Conservation (phyloP, 2,797 vertebrate species). For the Cygnus olor region DNA sequence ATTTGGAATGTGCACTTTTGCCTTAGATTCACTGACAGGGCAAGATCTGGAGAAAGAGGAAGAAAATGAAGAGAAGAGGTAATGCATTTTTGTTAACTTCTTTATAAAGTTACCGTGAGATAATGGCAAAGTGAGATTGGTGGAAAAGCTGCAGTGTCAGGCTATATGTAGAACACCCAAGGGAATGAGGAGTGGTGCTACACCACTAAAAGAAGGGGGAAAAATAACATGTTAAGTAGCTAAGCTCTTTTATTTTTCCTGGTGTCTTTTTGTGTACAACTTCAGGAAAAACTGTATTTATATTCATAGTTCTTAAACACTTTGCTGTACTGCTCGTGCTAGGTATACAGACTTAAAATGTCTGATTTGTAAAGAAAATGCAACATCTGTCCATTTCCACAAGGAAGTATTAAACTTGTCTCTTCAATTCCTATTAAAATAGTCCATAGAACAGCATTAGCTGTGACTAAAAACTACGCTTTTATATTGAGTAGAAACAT, state of each 20-base stretch:
- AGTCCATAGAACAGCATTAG: background rate
- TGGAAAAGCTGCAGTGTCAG: background rate
- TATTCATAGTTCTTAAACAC: background rate
- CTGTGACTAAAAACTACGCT: background rate
- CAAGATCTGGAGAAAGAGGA: constrained; percentile 42
- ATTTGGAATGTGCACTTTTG: constrained; percentile 84
- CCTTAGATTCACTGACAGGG: constrained; percentile 82
- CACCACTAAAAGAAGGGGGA: background rate
- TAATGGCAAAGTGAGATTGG: background rate
- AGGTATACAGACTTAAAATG: background rate
- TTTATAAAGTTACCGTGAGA: background rate
- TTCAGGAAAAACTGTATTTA: background rate
- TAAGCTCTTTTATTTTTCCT: background rate
- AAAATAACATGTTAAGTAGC: background rate
- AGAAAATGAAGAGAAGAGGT: background rate
- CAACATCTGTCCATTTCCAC: background rate
- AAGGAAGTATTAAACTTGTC: background rate
- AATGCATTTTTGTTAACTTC: background rate
- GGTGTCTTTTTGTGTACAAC: background rate
- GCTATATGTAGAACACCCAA: background rate
- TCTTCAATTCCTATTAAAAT: background rate
- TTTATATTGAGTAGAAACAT: background rate
- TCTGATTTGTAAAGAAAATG: background rate
- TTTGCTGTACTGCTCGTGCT: background rate
- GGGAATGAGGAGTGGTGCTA: background rate